Percentiles rank a stretch among this genome's conserved stretches.
phyloP scores from a whole-genome alignment of 1,140 invertebrate species.

The Dreissena polymorpha region DNA sequence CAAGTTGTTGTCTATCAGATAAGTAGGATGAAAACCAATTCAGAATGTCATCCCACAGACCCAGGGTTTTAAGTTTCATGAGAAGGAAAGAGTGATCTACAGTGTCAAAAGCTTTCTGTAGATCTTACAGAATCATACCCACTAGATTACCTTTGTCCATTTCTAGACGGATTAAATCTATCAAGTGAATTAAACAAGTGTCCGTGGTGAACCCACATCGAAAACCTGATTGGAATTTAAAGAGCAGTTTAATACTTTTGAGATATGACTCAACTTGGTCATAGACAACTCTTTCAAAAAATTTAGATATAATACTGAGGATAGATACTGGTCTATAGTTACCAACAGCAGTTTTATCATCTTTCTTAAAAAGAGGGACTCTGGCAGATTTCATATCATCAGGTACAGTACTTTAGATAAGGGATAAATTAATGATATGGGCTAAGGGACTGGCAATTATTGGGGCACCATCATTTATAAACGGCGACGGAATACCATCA shows the following conservation, averaged over 20 bases:
- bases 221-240: background rate
- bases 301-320: constrained; percentile 21
- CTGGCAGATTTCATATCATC: constrained; percentile 29
- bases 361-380: constrained; percentile 33
- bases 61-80: no score
- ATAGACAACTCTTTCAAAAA: constrained; percentile 24
- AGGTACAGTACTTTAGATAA: constrained; percentile 25
- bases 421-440: constrained; percentile 34
- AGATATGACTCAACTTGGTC: constrained; percentile 6
- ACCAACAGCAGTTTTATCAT: constrained; percentile 36
- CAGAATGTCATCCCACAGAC: no score
- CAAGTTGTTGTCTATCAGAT: no score
- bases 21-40: no score
- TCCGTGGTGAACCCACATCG: background rate
- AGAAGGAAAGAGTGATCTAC: no score
- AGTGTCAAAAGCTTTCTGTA: no score
- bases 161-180: background rate
- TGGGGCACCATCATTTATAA: constrained; percentile 22
- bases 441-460: constrained; percentile 22
- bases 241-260: background rate
- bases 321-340: constrained; percentile 39
- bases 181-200: constrained; percentile 8
- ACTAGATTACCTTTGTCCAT: constrained; percentile 5
- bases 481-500: constrained; percentile 24
- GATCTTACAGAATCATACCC: no score